Evolutionary conservation across 2,113 vertebrate genomes (phyloP).

Genomic region (Genyomyrus donnyi): DNA sequence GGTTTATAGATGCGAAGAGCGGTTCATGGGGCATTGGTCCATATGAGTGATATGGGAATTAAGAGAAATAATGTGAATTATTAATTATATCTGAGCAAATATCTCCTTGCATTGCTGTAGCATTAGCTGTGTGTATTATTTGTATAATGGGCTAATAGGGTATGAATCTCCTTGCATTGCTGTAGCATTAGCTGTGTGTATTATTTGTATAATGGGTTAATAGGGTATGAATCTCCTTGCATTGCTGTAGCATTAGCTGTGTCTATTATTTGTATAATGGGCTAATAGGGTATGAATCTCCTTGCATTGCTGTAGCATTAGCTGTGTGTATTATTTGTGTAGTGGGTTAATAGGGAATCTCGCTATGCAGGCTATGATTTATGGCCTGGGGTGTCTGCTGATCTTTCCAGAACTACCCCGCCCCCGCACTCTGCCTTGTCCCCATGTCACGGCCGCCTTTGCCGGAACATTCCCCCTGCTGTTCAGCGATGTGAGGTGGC

Average conservation of each 20-base stretch:
- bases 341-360: not conserved
- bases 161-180: not conserved
- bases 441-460: not conserved
- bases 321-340: no score
- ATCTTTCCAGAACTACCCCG: not conserved
- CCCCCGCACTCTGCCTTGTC: not conserved
- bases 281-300: not conserved
- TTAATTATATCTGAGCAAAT: not conserved
- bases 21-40: not conserved
- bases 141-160: not conserved
- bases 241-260: not conserved
- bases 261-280: not conserved
- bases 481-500: not conserved
- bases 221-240: not conserved
- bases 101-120: not conserved
- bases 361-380: conserved; percentile 36
- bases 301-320: no score
- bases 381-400: conserved; percentile 5
- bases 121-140: not conserved
- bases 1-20: not conserved
- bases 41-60: not conserved
- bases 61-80: not conserved
- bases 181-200: not conserved
- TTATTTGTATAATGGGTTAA: not conserved
- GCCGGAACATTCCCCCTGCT: conserved; percentile 24